A percentile compares a stretch with the other conserved stretches of the same genome.
phyloP scores from a whole-genome alignment of 2,888 invertebrate species.

The Drosophila merina region DNA sequence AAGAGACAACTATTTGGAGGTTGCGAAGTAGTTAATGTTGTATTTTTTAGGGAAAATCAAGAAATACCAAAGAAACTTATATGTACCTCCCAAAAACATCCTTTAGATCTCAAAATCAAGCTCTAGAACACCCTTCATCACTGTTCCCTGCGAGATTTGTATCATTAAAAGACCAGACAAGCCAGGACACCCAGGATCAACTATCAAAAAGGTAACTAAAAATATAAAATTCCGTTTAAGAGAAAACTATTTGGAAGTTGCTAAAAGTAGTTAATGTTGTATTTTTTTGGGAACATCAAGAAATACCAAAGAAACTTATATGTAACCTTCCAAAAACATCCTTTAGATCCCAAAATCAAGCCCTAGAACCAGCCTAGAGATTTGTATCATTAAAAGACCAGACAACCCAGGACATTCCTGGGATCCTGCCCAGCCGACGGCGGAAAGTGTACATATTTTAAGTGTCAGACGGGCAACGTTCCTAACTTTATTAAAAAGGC shows the following conservation, averaged over 20 bases:
- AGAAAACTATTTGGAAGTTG: background rate
- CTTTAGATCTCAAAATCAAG: constrained; percentile 9
- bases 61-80: too few species aligned
- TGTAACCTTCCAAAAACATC: too few species aligned
- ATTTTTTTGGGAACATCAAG: too few species aligned
- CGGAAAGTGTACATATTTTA: constrained; percentile 50
- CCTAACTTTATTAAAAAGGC: constrained; percentile 67
- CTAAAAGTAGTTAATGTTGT: too few species aligned
- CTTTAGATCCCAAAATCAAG: too few species aligned
- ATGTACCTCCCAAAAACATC: background rate
- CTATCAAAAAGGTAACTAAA: background rate
- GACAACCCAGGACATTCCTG: constrained; percentile 17
- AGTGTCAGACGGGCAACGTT: constrained; percentile 57
- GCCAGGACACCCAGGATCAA: too few species aligned
- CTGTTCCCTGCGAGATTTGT: constrained; percentile 30
- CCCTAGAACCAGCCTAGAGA: background rate
- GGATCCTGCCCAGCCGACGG: constrained; percentile 12
- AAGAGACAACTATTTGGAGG: background rate
- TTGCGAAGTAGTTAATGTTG: background rate
- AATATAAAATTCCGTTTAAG: background rate
- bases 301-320: too few species aligned
- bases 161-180: constrained; percentile 29
- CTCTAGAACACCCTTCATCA: constrained; percentile 9
- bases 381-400: constrained; percentile 35
- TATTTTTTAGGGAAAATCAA: too few species aligned